Evolutionary conservation across 2,888 invertebrate species (phyloP).

Genomic region (Dascillus cervinus): DNA sequence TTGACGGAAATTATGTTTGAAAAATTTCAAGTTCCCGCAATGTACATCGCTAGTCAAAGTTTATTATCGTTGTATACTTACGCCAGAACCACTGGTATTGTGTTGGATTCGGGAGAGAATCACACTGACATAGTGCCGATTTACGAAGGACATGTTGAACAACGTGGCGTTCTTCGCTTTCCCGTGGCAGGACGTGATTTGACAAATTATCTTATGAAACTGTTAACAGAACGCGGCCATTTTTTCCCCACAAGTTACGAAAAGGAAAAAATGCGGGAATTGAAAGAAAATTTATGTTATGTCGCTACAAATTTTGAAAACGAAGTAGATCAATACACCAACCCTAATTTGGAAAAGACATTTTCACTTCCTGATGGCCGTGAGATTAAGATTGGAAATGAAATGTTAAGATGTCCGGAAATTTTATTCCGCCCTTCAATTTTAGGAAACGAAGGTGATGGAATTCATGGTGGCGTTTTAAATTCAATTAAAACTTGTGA

Average conservation of each 20-base stretch:
- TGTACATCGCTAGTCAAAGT: constrained; percentile 68
- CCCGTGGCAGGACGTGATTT: constrained; percentile 38
- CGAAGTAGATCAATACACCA: constrained; percentile 48
- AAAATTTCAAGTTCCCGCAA: constrained; percentile 50
- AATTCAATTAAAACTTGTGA: constrained; percentile 67
- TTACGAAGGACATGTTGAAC: constrained; percentile 49
- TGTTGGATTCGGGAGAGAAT: constrained; percentile 64
- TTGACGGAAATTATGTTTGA: constrained; percentile 63
- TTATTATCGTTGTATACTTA: constrained; percentile 65
- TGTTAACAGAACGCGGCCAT: constrained; percentile 38
- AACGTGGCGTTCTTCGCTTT: constrained; percentile 21
- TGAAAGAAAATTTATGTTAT: constrained; percentile 66
- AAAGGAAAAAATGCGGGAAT: constrained; percentile 37
- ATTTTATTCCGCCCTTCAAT: constrained; percentile 82
- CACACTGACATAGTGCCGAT: constrained; percentile 69
- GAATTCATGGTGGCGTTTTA: constrained; percentile 56
- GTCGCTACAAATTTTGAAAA: constrained; percentile 56
- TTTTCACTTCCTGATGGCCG: constrained; percentile 40
- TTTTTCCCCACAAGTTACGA: constrained; percentile 39
- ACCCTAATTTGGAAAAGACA: constrained; percentile 60
- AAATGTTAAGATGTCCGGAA: constrained; percentile 78
- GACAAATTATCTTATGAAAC: constrained; percentile 40
- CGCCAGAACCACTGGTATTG: constrained; percentile 66
- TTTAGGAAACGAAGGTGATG: constrained; percentile 61
- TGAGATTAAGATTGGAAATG: constrained; percentile 63